Evolutionary conservation across 2,113 vertebrate species (phyloP), one percentile per base, ranked within the genome.

Genomic region (Tupaia tana): DNA sequence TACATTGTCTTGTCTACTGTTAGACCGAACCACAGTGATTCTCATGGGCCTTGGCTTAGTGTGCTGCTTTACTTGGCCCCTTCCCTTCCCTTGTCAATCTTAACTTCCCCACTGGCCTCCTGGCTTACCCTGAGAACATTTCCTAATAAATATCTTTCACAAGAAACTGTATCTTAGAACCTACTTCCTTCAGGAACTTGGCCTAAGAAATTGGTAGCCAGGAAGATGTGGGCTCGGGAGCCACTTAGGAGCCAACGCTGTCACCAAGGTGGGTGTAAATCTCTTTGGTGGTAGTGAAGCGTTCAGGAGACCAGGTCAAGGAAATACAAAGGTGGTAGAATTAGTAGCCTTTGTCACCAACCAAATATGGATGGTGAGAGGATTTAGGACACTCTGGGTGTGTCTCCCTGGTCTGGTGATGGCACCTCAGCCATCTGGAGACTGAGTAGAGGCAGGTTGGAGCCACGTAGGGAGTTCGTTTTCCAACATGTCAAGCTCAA

Each of bases 331-430:
- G 3, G 3, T 20, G 31, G 4, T 14, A 0, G 11, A 25, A 20
- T 75, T 18, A 27, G 25, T 31, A 27, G 56, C 15, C 43, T 27
- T 78, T 43, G 34, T 27, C 71, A 52, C n/a, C 2, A 0, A n/a
- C 24, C 3, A 5, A 69, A 54, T 10, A 11, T 0, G 12, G 22
- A n/a, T 58, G 27, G 2, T 6, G 11, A 78, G 43, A 27, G 56
- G 6, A 54, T 43, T 14, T 77, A 56, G 20, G 67, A 13, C 19
- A 0, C 25, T 5, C 9, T 10, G 18, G 24, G 0, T 74, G 0
- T 69, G 24, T 74, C 14, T 15, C 20, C 43, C 63, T 6, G 2
- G n/a, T 10, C 0, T 1, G n/a, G 67, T 29, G 54, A 86, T 4
- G 2, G 43, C n/a, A 16, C 2, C 0, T 22, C 0, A 18, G 20